phyloP scores from a whole-genome alignment of 2,888 invertebrate genomes.

The Pheosia tremula region DNA sequence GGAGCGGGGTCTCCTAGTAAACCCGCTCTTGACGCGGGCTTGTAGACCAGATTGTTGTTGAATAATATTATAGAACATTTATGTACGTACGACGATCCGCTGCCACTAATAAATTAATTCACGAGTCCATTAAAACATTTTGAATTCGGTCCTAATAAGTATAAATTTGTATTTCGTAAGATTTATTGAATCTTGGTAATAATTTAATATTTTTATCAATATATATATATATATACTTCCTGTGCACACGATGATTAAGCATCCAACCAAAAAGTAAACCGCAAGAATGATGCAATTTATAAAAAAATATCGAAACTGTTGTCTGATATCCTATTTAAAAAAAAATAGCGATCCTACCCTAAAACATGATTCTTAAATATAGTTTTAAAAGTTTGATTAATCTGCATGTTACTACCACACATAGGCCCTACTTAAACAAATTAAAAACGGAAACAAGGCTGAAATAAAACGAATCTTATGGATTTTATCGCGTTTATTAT shows the following conservation, averaged over 20 bases:
- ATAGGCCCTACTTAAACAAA: no score
- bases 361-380: no score
- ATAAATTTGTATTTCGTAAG: constrained; percentile 30
- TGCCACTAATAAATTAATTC: constrained; percentile 44
- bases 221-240: constrained; percentile 10
- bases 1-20: constrained; percentile 48
- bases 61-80: constrained; percentile 50
- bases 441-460: no score
- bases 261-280: constrained; percentile 22
- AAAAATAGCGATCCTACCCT: no score
- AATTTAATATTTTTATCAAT: not conserved
- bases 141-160: constrained; percentile 39
- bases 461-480: no score
- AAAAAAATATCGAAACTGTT: constrained; percentile 26
- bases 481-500: no score
- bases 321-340: no score
- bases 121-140: constrained; percentile 35
- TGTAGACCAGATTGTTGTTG: constrained; percentile 47
- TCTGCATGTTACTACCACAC: no score
- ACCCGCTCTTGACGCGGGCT: constrained; percentile 59
- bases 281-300: constrained; percentile 20
- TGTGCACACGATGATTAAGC: constrained; percentile 28
- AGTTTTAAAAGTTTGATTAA: no score
- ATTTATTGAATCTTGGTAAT: constrained; percentile 14
- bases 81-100: constrained; percentile 56